Evolutionary conservation across 2,113 vertebrate species (phyloP).

Genomic region (Tragelaphus scriptus): DNA sequence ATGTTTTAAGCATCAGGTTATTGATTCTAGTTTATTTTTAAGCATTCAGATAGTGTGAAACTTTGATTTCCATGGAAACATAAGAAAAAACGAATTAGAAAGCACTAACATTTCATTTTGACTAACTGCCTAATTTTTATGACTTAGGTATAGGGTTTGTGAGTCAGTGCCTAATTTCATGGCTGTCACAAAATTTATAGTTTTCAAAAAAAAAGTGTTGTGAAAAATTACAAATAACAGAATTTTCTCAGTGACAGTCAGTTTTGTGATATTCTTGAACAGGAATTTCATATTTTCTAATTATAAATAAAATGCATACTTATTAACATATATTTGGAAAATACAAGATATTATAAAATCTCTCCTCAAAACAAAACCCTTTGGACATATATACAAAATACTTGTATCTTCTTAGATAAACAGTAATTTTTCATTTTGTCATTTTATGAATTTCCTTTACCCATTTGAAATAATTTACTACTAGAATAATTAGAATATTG

Average conservation of each 20-base stretch:
- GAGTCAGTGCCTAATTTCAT: neutral
- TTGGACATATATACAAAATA: neutral
- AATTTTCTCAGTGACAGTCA: neutral
- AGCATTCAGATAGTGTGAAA: neutral
- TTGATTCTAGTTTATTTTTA: conserved; percentile 21
- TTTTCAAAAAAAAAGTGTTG: neutral
- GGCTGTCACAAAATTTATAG: neutral
- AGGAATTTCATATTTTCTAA: neutral
- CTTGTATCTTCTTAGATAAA: neutral
- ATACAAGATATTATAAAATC: neutral
- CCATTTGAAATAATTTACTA: neutral
- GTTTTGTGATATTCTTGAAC: neutral
- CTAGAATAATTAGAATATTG: neutral
- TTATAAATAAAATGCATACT: neutral
- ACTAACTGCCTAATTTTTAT: neutral
- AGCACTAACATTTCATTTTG: conserved; percentile 10
- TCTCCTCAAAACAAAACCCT: neutral
- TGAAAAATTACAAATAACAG: neutral
- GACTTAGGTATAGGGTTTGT: neutral
- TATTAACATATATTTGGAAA: neutral
- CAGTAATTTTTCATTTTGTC: neutral
- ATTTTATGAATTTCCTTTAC: neutral
- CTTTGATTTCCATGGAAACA: conserved; percentile 1
- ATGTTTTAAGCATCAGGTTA: neutral
- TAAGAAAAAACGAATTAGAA: neutral